A percentile compares a stretch with the other conserved stretches of the same genome.
Evolutionary conservation across 2,113 vertebrate genomes (phyloP).

Genomic region (Meles meles): DNA sequence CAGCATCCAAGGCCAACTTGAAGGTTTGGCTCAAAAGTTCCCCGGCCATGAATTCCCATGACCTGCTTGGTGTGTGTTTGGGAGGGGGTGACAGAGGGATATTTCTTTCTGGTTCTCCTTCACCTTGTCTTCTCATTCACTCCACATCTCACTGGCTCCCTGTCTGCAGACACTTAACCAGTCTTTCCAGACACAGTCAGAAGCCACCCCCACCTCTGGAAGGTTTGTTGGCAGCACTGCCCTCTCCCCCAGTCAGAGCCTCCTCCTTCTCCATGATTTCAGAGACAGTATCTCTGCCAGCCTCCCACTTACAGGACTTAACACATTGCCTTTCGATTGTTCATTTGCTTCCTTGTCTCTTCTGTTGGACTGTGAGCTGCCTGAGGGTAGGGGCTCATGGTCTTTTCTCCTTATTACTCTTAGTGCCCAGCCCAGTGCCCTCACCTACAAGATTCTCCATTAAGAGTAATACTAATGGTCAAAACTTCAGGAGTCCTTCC

Average conservation of each 20-base stretch:
- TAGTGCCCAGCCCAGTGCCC: not conserved
- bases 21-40: not conserved
- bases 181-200: not conserved
- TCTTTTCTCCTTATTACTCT: not conserved
- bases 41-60: not conserved
- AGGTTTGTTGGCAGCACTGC: not conserved
- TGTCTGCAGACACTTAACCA: not conserved
- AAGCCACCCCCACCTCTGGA: not conserved
- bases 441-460: not conserved
- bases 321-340: not conserved
- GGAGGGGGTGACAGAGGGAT: no score
- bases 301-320: not conserved
- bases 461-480: not conserved
- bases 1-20: not conserved
- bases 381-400: not conserved
- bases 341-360: not conserved
- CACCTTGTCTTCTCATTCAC: not conserved
- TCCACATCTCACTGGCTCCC: not conserved
- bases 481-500: not conserved
- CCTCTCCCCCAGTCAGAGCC: not conserved
- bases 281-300: not conserved
- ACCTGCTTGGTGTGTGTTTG: not conserved
- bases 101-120: not conserved
- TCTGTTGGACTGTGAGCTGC: not conserved
- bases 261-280: not conserved